These are phyloP conservation scores for Steromphala cineraria DNA, from an alignment of 2,888 invertebrate genomes.

Conservation along the genomic window DNA sequence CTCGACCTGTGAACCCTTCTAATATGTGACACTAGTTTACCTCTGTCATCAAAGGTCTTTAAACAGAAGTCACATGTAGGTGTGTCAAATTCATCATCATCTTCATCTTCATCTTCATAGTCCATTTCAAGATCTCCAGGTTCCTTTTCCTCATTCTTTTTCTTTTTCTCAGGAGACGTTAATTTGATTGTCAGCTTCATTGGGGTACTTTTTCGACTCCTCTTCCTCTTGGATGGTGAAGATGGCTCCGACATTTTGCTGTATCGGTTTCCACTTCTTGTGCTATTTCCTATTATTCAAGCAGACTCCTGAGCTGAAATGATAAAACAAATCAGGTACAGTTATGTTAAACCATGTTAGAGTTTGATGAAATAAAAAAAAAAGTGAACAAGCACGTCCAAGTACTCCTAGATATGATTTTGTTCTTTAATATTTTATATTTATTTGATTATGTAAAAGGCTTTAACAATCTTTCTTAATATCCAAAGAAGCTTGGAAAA, in stretches of 20 bases:
- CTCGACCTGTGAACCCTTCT: background rate
- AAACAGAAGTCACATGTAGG: background rate
- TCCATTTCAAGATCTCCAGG: background rate
- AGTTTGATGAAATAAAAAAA: no score
- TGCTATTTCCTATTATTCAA: no score
- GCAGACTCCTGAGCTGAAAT: no score
- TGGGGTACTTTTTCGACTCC: background rate
- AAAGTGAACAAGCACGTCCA: no score
- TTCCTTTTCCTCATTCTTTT: background rate
- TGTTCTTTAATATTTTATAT: no score
- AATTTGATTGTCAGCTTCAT: background rate
- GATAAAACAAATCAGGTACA: no score
- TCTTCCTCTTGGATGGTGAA: background rate
- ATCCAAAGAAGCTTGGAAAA: no score
- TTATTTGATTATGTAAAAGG: no score
- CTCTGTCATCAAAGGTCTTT: background rate
- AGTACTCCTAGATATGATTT: no score
- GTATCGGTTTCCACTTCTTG: no score
- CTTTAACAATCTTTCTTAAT: no score
- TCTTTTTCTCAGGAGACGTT: background rate
- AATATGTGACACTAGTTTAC: background rate
- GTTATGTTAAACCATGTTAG: no score
- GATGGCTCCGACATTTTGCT: background rate
- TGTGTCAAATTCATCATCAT: background rate
- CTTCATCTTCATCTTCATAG: background rate